A percentile compares a stretch with the other conserved stretches of the same genome.
These are phyloP conservation scores for Diabrotica balteata DNA, from an alignment of 2,888 invertebrate genomes.

Conservation along the genomic window DNA sequence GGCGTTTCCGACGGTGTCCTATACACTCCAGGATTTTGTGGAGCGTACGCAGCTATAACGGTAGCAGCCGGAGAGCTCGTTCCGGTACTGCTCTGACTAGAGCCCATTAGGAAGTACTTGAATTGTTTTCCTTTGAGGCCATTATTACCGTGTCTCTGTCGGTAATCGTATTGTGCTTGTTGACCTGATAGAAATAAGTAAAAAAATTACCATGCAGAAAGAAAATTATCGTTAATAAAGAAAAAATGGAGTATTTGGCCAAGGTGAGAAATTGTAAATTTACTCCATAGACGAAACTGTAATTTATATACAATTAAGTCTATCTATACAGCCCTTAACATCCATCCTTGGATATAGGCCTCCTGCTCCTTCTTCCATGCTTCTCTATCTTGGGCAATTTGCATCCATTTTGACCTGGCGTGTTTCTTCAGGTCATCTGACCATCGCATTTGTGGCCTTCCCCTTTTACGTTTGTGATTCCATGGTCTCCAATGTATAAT, in stretches of 20 bases:
- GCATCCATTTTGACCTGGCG: no score
- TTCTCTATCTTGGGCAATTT: no score
- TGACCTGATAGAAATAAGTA: constrained; percentile 8
- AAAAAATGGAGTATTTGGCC: background rate
- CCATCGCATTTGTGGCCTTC: no score
- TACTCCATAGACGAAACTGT: no score
- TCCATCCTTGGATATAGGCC: no score
- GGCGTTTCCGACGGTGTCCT: constrained; percentile 57
- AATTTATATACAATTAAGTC: no score
- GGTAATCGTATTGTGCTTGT: constrained; percentile 28
- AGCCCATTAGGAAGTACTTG: constrained; percentile 48
- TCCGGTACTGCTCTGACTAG: constrained; percentile 58
- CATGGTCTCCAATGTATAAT: no score
- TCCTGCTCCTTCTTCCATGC: no score
- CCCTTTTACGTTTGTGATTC: no score
- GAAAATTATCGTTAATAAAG: background rate
- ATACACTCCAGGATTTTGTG: constrained; percentile 48
- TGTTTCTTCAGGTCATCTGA: no score
- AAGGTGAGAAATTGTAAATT: no score
- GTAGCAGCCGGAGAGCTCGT: constrained; percentile 58
- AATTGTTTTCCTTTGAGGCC: constrained; percentile 30
- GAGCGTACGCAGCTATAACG: constrained; percentile 55
- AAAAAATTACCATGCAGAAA: background rate
- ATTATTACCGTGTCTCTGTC: constrained; percentile 25
- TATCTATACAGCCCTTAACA: no score